A percentile compares a stretch with the other conserved stretches of the same genome.
phyloP scores from a whole-genome alignment of 2,113 vertebrate species.

The Eira barbara region DNA sequence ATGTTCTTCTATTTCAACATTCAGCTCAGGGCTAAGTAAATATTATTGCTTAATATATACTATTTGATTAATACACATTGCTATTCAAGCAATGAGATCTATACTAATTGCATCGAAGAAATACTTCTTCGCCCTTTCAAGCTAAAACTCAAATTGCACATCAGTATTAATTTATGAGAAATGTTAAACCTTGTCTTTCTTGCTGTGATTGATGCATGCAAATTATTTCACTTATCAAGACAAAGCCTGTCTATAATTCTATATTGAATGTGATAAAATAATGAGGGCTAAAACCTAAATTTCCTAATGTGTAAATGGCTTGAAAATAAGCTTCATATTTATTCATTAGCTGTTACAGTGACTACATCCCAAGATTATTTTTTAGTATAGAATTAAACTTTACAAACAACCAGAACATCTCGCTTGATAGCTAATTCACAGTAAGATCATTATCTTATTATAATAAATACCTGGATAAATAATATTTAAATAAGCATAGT shows the following conservation, averaged over 20 bases:
- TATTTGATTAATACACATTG: not conserved
- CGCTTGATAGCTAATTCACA: slow-evolving; percentile 54
- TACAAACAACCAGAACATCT: slow-evolving; percentile 50
- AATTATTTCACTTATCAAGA: slow-evolving; percentile 49
- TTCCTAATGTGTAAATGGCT: slow-evolving; percentile 35
- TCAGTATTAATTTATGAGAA: slow-evolving; percentile 14
- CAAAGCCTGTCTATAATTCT: slow-evolving; percentile 47
- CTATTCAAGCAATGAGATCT: not conserved
- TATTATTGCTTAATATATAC: slow-evolving; percentile 27
- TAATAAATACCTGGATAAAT: slow-evolving; percentile 60
- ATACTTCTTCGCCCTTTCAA: not conserved
- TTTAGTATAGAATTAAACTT: slow-evolving; percentile 41
- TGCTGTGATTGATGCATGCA: not conserved
- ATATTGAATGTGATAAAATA: slow-evolving; percentile 57
- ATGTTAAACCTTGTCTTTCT: slow-evolving; percentile 24
- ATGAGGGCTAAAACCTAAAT: slow-evolving; percentile 54
- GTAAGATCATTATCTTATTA: slow-evolving; percentile 51
- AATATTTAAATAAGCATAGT: slow-evolving; percentile 59
- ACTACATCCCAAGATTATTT: slow-evolving; percentile 41
- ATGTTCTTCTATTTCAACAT: not conserved
- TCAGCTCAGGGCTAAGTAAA: slow-evolving; percentile 4
- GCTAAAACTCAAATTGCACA: slow-evolving; percentile 20
- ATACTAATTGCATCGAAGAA: slow-evolving; percentile 16
- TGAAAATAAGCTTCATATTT: slow-evolving; percentile 63
- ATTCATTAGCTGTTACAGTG: slow-evolving; percentile 57